Conservation (phyloP, 1,140 invertebrate genomes). For the Acromyrmex echinatior region DNA sequence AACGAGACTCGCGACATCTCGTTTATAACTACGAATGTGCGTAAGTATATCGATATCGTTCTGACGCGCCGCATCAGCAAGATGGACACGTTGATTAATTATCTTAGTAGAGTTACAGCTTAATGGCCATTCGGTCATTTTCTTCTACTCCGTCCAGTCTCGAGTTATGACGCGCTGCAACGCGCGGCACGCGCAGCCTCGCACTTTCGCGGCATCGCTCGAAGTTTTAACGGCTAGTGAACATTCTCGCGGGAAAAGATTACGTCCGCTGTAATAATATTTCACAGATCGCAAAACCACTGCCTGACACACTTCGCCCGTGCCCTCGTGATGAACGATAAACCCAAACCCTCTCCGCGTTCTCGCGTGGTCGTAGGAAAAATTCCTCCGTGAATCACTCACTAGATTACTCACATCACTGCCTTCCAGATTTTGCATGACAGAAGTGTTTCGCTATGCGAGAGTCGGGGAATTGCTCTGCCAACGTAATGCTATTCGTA, state of each 20-base stretch:
- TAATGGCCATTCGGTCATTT: conserved; percentile 72
- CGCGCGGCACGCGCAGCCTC: background rate
- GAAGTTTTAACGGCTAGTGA: background rate
- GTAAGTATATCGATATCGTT: background rate
- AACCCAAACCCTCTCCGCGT: conserved; percentile 45
- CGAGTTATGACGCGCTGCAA: background rate
- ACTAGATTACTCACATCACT: conserved; percentile 73
- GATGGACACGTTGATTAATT: conserved; percentile 79
- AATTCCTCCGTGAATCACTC: conserved; percentile 73
- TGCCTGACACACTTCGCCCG: conserved; percentile 50
- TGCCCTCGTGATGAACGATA: conserved; percentile 62
- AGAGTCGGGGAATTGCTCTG: conserved; percentile 45
- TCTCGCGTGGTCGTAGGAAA: conserved; percentile 55
- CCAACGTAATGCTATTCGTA: conserved; percentile 42
- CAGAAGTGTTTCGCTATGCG: conserved; percentile 64
- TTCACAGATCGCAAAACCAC: conserved; percentile 40
- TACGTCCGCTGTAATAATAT: conserved; percentile 34
- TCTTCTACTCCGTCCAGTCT: conserved; percentile 58
- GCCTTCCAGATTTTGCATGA: conserved; percentile 70
- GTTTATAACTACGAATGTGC: background rate
- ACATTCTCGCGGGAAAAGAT: background rate
- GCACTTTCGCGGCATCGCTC: background rate
- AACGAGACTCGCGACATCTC: background rate
- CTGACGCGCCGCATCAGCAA: background rate
- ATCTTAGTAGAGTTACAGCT: conserved; percentile 77